phyloP scores from a whole-genome alignment of 2,888 invertebrate species.

The Philereme transversata region DNA sequence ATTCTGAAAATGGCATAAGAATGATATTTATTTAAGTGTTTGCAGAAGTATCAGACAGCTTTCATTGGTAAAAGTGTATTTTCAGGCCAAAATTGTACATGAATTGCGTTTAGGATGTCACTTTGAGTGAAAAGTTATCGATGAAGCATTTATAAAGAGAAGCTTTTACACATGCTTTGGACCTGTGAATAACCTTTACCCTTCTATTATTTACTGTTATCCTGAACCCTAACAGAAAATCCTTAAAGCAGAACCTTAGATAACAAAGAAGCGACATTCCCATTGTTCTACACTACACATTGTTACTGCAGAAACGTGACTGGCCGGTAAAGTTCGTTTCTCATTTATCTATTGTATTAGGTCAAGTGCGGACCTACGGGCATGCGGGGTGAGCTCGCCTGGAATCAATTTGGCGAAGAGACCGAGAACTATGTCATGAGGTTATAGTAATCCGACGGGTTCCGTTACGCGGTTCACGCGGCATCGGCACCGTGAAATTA shows the following conservation, averaged over 20 bases:
- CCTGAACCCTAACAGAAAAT: constrained; percentile 5
- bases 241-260: constrained; percentile 17
- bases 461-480: constrained; percentile 74
- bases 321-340: constrained; percentile 35
- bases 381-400: constrained; percentile 50
- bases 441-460: constrained; percentile 68
- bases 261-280: constrained; percentile 28
- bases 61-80: no score
- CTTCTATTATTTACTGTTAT: constrained; percentile 5
- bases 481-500: constrained; percentile 69
- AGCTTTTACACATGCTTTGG: background rate
- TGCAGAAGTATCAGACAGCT: no score
- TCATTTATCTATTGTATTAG: constrained; percentile 35
- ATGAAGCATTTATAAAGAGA: no score
- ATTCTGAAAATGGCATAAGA: no score
- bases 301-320: constrained; percentile 44
- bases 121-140: no score
- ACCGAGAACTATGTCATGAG: constrained; percentile 72
- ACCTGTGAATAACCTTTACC: background rate
- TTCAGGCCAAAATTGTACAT: no score
- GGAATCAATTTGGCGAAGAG: constrained; percentile 73
- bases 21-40: no score
- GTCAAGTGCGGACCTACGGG: constrained; percentile 45
- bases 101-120: no score
- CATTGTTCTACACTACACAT: constrained; percentile 32